Percentiles rank a stretch among this genome's conserved stretches.
Conservation (phyloP, 2,797 vertebrate species). For the Macrochelys suwanniensis region DNA sequence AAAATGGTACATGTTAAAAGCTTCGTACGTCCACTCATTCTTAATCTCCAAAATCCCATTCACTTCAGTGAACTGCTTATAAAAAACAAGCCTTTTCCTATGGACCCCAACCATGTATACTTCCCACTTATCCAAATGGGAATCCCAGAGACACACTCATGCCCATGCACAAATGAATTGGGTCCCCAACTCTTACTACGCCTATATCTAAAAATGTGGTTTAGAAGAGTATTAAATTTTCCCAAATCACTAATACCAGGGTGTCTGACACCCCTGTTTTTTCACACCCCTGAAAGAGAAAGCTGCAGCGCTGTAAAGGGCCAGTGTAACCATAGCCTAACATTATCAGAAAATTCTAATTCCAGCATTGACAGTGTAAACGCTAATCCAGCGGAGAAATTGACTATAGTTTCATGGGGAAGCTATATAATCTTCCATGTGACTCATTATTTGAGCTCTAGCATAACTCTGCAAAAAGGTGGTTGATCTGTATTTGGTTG, state of each 20-base stretch:
- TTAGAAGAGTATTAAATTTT: not conserved
- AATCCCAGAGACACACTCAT: slow-evolving; percentile 26
- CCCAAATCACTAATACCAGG: not conserved
- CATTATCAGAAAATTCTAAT: not conserved
- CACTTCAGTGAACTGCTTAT: not conserved
- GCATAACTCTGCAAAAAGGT: not conserved
- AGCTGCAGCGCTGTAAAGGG: too few relatives aligned
- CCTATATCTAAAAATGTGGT: not conserved
- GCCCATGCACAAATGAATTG: not conserved
- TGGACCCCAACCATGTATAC: not conserved
- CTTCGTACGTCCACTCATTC: not conserved
- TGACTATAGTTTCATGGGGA: slow-evolving; percentile 1
- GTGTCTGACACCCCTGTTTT: not conserved
- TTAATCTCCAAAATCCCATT: not conserved
- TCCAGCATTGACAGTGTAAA: not conserved
- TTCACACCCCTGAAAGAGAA: too few relatives aligned
- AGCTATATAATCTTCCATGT: not conserved
- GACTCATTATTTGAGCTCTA: not conserved
- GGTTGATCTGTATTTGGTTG: not conserved
- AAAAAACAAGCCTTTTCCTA: slow-evolving; percentile 9
- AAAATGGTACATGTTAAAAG: not conserved
- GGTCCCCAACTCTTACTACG: not conserved
- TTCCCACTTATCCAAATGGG: not conserved
- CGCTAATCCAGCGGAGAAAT: not conserved
- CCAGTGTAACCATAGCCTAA: not conserved